These are phyloP conservation scores for Drosophila colorata DNA, from an alignment of 2,888 invertebrate species.

Conservation along the genomic window DNA sequence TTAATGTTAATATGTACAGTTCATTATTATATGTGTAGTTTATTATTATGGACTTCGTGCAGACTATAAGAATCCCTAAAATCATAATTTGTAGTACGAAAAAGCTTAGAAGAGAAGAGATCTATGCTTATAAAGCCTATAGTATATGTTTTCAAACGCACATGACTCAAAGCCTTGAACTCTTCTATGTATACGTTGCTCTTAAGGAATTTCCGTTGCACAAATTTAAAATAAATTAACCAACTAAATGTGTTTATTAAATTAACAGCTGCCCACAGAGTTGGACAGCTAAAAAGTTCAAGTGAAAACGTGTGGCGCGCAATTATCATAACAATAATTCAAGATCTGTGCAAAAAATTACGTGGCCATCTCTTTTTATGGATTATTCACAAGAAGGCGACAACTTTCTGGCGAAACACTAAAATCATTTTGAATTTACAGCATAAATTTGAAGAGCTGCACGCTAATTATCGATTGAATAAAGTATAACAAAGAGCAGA, in stretches of 20 bases:
- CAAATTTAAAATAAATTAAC: slow-evolving; percentile 65
- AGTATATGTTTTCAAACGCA: neutral
- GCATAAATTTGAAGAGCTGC: slow-evolving; percentile 74
- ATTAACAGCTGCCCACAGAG: slow-evolving; percentile 64
- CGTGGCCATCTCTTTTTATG: slow-evolving; percentile 20
- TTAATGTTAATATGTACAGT: too few relatives aligned
- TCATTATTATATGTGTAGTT: too few relatives aligned
- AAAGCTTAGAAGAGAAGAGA: too few relatives aligned
- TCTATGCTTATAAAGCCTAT: too few relatives aligned
- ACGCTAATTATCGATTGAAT: slow-evolving; percentile 76
- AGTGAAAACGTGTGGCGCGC: slow-evolving; percentile 28
- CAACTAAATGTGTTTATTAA: slow-evolving; percentile 75
- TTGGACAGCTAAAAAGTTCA: slow-evolving; percentile 16
- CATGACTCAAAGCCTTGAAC: slow-evolving; percentile 51
- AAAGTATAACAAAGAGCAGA: slow-evolving; percentile 58
- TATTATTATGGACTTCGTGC: too few relatives aligned
- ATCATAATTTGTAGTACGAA: too few relatives aligned
- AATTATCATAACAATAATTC: slow-evolving; percentile 80
- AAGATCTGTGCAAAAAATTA: slow-evolving; percentile 59
- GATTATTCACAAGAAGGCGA: slow-evolving; percentile 49
- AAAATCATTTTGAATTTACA: slow-evolving; percentile 80
- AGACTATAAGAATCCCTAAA: too few relatives aligned
- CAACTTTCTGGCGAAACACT: slow-evolving; percentile 77
- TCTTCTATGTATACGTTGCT: slow-evolving; percentile 19
- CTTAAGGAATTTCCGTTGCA: slow-evolving; percentile 62